Base-by-base conservation (phyloP, 2,113 vertebrate genomes). In the Fregetta grallaria region DNA sequence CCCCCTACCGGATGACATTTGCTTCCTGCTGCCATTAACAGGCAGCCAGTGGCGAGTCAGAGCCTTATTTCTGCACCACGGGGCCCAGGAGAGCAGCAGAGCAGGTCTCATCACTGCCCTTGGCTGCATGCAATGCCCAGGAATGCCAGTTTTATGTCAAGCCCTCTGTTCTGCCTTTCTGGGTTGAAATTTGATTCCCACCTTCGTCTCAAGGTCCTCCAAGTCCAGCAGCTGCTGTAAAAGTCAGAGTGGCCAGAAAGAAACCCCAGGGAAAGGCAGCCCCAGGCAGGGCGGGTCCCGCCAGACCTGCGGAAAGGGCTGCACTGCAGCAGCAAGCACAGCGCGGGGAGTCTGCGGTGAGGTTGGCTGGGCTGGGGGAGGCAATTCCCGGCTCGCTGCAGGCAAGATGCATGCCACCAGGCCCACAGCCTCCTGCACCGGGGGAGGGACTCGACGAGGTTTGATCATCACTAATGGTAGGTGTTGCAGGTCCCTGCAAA, bases 1-100 rank as follows among this genome's bases (percentile, higher is more conserved):
- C 30, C 14, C 7, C 14, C 8, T 21, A 0, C 20, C 18, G 0
- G 12, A 0, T 16, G 25, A 12, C 8, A 6, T 62, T 53, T 19
- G 56, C 38, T 62, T 38, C 68, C 23, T 19, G 38, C 40, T n/a
- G 75, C 80, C 19, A 1, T 4, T 22, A 18, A 19, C 55, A 6
- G 29, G 68, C 58, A 3, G 6, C 2, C 7, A 4, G 22, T 4
- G n/a, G 9, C 1, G 3, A 32, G 23, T 23, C 27, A 2, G 21
- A 59, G 44, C 30, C 26, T 13, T 36, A 10, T 12, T n/a, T n/a
- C 81, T 6, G 32, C 62, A 23, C 66, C 32, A 1, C 25, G 1
- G 52, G 26, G 45, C 9, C 8, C 62, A 3, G 61, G 32, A 16
- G 47, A 27, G 15, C 20, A 25, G 63, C 3, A 0, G 13, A 53